phyloP scores from a whole-genome alignment of 2,113 vertebrate species.

The Phycodurus eques region DNA sequence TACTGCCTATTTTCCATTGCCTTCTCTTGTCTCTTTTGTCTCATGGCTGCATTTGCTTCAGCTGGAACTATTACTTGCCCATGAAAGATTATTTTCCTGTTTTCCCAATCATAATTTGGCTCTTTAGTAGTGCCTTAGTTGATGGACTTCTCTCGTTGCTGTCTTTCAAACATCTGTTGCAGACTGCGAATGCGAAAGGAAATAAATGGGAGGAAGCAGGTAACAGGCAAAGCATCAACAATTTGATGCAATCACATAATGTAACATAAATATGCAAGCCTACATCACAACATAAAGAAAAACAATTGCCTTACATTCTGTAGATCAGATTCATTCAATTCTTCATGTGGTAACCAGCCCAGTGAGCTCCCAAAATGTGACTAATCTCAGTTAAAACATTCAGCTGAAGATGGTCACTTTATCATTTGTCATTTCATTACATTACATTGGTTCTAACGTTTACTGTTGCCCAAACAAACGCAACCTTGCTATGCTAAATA shows the following conservation, averaged over 20 bases:
- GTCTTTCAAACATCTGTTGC: constrained; percentile 10
- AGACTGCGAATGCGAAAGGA: constrained; percentile 9
- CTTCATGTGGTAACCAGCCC: neutral
- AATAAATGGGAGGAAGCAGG: constrained; percentile 2
- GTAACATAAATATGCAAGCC: neutral
- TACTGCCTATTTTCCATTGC: constrained; percentile 55
- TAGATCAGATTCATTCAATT: neutral
- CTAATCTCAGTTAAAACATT: too few relatives aligned
- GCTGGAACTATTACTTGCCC: constrained; percentile 54
- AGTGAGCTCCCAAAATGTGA: neutral
- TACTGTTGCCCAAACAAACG: too few relatives aligned
- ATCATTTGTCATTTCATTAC: too few relatives aligned
- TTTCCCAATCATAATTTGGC: constrained; percentile 35
- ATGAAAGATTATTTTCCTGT: constrained; percentile 41
- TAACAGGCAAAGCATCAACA: neutral
- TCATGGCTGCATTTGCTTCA: constrained; percentile 57
- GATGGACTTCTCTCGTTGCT: constrained; percentile 20
- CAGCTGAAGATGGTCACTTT: too few relatives aligned
- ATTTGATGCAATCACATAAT: constrained; percentile 10
- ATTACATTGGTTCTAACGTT: too few relatives aligned
- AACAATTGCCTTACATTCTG: too few relatives aligned
- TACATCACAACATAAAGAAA: neutral
- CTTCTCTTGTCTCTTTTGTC: constrained; percentile 55
- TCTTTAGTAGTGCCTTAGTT: constrained; percentile 24
- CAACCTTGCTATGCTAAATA: neutral